These are phyloP conservation scores for Hetaerina titia DNA, from an alignment of 2,888 invertebrate genomes.

Conservation along the genomic window DNA sequence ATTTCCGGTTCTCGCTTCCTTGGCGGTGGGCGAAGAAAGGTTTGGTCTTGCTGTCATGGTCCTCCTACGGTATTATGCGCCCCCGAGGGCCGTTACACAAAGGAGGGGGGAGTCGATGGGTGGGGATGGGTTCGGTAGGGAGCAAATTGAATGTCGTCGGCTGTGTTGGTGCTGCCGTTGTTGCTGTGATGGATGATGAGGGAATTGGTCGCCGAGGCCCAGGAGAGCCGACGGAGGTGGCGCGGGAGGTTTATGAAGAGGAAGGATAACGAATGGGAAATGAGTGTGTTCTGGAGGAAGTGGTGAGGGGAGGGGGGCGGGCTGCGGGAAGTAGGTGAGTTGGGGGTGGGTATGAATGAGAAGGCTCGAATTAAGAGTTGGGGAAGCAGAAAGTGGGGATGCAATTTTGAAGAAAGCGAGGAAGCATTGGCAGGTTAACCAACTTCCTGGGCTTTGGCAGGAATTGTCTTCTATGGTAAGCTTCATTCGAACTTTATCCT, in stretches of 20 bases:
- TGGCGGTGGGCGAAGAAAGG: not conserved
- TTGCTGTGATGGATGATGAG: not conserved
- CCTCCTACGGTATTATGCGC: not conserved
- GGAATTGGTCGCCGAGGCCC: not conserved
- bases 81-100: not conserved
- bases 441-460: too few relatives aligned
- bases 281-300: not conserved
- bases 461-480: too few relatives aligned
- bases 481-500: too few relatives aligned
- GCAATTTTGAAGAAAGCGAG: not conserved
- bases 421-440: too few relatives aligned
- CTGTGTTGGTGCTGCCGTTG: not conserved
- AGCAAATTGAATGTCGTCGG: slow-evolving; percentile 11
- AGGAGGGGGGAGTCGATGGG: not conserved
- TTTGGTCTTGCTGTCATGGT: not conserved
- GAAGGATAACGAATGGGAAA: slow-evolving; percentile 11
- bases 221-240: not conserved
- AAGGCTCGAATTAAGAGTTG: too few relatives aligned
- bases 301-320: not conserved
- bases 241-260: not conserved
- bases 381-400: not conserved
- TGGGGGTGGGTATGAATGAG: too few relatives aligned
- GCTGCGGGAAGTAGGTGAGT: too few relatives aligned
- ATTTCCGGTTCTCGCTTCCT: slow-evolving; percentile 10
- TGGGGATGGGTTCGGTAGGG: not conserved